phyloP scores from a whole-genome alignment of 2,888 invertebrate genomes.

The Agriopis marginaria region DNA sequence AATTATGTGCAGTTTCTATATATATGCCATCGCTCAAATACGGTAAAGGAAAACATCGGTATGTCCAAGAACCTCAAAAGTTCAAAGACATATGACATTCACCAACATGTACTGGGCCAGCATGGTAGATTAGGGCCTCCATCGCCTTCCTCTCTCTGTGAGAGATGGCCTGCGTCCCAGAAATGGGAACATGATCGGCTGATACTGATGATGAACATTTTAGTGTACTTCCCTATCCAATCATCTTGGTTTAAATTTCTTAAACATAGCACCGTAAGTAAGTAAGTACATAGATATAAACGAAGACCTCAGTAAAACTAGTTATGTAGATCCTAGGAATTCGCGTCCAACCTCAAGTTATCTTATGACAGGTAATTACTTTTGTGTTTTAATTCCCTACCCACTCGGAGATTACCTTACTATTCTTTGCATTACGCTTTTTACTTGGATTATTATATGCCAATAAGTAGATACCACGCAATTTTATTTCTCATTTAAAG shows the following conservation, averaged over 20 bases:
- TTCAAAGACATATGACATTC: too few relatives aligned
- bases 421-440: constrained; percentile 57
- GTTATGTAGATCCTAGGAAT: constrained; percentile 35
- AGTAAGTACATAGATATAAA: not conserved
- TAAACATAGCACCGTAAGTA: constrained; percentile 20
- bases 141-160: too few relatives aligned
- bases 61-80: too few relatives aligned
- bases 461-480: constrained; percentile 48
- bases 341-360: constrained; percentile 14
- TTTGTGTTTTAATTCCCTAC: constrained; percentile 78
- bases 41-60: too few relatives aligned
- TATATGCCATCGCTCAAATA: too few relatives aligned
- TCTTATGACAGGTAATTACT: constrained; percentile 68
- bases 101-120: too few relatives aligned
- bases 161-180: too few relatives aligned
- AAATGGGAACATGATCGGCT: too few relatives aligned
- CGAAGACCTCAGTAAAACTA: constrained; percentile 16
- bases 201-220: too few relatives aligned
- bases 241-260: not conserved
- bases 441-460: constrained; percentile 51
- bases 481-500: constrained; percentile 59
- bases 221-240: too few relatives aligned
- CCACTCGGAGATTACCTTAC: constrained; percentile 63
- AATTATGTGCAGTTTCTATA: too few relatives aligned
- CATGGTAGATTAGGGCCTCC: too few relatives aligned